Conservation (phyloP, 2,888 invertebrate species). For the Caenorhabditis sp. region DNA sequence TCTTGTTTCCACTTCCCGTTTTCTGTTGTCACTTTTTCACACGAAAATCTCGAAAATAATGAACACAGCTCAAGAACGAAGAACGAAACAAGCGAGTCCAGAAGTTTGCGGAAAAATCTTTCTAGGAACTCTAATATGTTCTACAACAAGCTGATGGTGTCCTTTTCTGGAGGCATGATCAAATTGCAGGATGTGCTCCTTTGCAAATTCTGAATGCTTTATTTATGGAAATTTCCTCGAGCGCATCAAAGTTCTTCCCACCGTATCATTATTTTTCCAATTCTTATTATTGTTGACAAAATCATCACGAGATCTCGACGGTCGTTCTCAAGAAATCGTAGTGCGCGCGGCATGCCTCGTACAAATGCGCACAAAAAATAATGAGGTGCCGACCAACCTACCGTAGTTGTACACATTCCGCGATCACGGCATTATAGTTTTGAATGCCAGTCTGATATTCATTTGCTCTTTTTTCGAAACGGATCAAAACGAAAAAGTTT, state of each 20-base stretch:
- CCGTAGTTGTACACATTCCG: neutral
- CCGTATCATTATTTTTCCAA: neutral
- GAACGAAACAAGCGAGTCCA: too few species aligned
- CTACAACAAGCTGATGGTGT: neutral
- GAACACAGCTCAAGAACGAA: neutral
- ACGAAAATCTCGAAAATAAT: too few species aligned
- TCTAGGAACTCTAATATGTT: slow-evolving; percentile 3
- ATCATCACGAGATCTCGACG: too few species aligned
- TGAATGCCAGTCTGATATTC: neutral
- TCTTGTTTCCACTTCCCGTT: too few species aligned
- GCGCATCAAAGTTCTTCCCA: slow-evolving; percentile 18
- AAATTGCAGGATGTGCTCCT: slow-evolving; percentile 32
- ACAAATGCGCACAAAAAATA: too few species aligned
- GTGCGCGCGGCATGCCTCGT: too few species aligned
- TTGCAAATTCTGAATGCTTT: slow-evolving; percentile 17
- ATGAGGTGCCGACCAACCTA: too few species aligned
- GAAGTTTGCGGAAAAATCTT: neutral
- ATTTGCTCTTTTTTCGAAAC: neutral
- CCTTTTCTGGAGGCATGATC: slow-evolving; percentile 26
- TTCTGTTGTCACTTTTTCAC: too few species aligned
- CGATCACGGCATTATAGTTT: neutral
- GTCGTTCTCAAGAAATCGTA: too few species aligned
- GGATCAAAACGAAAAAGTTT: slow-evolving; percentile 1
- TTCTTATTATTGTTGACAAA: too few species aligned
- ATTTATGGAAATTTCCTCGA: neutral